Percentiles rank a stretch among this genome's conserved stretches.
phyloP scores from a whole-genome alignment of 1,140 invertebrate genomes.

The Pseudomyrmex sp. region DNA sequence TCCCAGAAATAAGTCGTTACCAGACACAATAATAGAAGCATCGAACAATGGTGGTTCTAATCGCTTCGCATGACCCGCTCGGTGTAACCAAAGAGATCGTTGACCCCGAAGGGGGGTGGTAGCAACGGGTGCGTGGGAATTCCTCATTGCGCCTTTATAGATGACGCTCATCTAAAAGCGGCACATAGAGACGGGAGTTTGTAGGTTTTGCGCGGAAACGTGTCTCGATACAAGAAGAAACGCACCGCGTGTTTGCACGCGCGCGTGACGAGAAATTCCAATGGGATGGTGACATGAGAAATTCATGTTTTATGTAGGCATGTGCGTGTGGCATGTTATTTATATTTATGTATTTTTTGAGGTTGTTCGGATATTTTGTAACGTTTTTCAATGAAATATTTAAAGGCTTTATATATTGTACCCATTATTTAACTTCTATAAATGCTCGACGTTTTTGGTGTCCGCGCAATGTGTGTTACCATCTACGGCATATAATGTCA shows the following conservation, averaged over 20 bases:
- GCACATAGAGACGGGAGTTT: constrained; percentile 45
- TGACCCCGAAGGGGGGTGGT: constrained; percentile 76
- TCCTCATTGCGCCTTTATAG: constrained; percentile 67
- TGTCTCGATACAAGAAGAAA: background rate
- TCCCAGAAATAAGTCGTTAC: constrained; percentile 25
- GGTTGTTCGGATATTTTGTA: no score
- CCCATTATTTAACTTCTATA: no score
- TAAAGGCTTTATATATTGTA: no score
- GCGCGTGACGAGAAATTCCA: constrained; percentile 29
- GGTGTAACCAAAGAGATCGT: constrained; percentile 71
- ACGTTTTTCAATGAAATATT: no score
- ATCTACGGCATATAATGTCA: no score
- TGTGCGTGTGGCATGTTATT: no score
- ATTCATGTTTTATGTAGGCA: background rate
- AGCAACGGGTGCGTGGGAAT: constrained; percentile 77
- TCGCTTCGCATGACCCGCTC: constrained; percentile 51
- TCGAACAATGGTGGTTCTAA: constrained; percentile 43
- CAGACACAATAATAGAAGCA: background rate
- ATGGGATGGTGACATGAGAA: background rate
- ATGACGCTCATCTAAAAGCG: constrained; percentile 54
- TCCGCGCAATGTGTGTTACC: no score
- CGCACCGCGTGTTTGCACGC: background rate
- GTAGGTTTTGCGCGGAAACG: constrained; percentile 44
- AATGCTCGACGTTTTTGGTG: no score
- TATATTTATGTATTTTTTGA: no score